These are phyloP conservation scores for Limanda limanda DNA, from an alignment of 2,113 vertebrate genomes.

Conservation along the genomic window DNA sequence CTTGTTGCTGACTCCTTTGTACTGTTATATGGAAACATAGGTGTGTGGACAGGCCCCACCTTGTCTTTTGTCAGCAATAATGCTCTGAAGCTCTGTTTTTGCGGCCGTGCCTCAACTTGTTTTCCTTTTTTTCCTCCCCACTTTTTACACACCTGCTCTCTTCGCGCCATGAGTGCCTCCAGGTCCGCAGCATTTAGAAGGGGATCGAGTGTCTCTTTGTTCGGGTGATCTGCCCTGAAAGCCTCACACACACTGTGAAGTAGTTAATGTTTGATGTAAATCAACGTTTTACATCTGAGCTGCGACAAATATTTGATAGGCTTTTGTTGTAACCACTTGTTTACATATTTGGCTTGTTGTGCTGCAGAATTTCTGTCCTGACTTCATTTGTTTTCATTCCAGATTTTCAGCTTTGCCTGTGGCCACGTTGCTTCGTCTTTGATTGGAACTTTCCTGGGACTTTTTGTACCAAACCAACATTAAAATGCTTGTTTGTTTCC, in stretches of 20 bases:
- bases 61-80: slow-evolving; percentile 55
- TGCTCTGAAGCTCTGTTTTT: slow-evolving; percentile 49
- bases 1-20: slow-evolving; percentile 19
- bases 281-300: slow-evolving; percentile 24
- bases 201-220: slow-evolving; percentile 68
- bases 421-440: not conserved
- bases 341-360: not conserved
- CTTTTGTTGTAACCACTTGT: slow-evolving; percentile 10
- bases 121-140: slow-evolving; percentile 38
- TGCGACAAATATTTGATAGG: slow-evolving; percentile 22
- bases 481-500: slow-evolving; percentile 46
- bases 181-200: slow-evolving; percentile 50
- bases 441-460: not conserved
- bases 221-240: slow-evolving; percentile 45
- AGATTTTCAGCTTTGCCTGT: not conserved
- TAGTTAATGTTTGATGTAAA: slow-evolving; percentile 54
- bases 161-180: slow-evolving; percentile 59
- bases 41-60: slow-evolving; percentile 56
- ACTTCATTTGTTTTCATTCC: not conserved
- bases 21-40: slow-evolving; percentile 7
- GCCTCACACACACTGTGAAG: slow-evolving; percentile 9
- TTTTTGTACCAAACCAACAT: slow-evolving; percentile 21
- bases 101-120: slow-evolving; percentile 71
- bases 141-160: slow-evolving; percentile 74
- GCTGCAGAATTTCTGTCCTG: not conserved